Percentiles rank a stretch among this genome's conserved stretches.
phyloP scores from a whole-genome alignment of 2,113 vertebrate species.

The Trematocara unimaculatum region DNA sequence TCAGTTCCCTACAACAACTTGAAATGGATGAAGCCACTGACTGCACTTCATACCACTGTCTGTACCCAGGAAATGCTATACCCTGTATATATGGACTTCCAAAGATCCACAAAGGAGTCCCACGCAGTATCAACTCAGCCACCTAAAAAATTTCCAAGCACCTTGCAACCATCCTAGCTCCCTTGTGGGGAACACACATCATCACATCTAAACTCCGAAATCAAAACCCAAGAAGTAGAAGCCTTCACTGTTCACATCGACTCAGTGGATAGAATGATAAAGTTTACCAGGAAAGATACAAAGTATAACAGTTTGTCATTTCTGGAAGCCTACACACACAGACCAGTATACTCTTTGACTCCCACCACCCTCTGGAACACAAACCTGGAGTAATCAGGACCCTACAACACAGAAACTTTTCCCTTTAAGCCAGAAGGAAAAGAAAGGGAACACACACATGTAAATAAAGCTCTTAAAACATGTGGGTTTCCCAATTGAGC shows the following conservation, averaged over 20 bases:
- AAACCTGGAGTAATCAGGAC: neutral
- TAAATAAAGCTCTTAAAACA: neutral
- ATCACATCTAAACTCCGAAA: neutral
- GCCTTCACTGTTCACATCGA: neutral
- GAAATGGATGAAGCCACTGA: neutral
- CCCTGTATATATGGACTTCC: neutral
- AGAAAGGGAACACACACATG: neutral
- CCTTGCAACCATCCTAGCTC: neutral
- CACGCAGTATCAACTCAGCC: rapidly evolving
- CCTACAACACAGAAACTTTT: neutral
- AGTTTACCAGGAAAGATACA: neutral
- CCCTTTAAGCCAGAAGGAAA: neutral
- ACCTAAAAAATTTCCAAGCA: neutral
- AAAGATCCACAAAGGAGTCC: neutral
- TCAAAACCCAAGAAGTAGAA: neutral
- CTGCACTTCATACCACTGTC: neutral
- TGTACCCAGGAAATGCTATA: neutral
- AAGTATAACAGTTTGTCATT: neutral
- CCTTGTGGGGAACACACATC: neutral
- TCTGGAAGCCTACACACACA: rapidly evolving
- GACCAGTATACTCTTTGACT: neutral
- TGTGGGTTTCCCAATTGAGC: neutral
- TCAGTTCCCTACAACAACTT: neutral
- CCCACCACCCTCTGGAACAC: rapidly evolving
- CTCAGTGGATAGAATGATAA: neutral